Evolutionary conservation across 1,140 invertebrate genomes (phyloP).

Genomic region (Aphis gossypii): DNA sequence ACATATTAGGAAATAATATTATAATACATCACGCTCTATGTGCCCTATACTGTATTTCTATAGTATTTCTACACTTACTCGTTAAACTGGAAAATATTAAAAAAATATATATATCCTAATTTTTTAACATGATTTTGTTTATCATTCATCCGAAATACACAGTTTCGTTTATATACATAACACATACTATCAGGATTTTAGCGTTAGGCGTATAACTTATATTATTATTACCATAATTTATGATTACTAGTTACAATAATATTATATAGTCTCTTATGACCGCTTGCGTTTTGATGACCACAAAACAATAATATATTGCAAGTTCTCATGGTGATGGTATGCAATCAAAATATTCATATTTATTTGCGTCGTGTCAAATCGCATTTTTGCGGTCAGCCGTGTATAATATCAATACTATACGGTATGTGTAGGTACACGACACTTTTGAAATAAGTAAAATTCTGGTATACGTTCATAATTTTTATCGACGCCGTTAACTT

Average conservation of each 20-base stretch:
- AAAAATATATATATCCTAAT: neutral
- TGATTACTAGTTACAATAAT: conserved; percentile 11
- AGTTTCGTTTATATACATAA: neutral
- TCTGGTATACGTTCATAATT: neutral
- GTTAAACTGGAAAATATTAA: neutral
- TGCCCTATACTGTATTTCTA: too few species aligned
- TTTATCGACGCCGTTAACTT: neutral
- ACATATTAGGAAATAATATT: too few species aligned
- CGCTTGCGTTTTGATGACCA: neutral
- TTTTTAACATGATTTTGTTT: neutral
- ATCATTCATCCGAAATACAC: neutral
- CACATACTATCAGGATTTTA: neutral
- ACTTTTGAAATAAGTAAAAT: conserved; percentile 3
- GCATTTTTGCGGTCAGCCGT: neutral
- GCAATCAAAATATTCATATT: neutral
- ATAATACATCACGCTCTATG: too few species aligned
- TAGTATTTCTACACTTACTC: too few species aligned
- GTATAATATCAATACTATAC: neutral
- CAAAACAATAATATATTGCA: neutral
- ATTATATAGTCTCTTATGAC: neutral
- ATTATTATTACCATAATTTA: neutral
- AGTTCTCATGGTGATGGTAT: neutral
- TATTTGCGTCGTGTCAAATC: neutral
- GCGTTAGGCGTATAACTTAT: neutral
- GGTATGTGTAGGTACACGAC: neutral